phyloP scores from a whole-genome alignment of 1,140 invertebrate genomes.

The Thalassaphorura encarpata region DNA sequence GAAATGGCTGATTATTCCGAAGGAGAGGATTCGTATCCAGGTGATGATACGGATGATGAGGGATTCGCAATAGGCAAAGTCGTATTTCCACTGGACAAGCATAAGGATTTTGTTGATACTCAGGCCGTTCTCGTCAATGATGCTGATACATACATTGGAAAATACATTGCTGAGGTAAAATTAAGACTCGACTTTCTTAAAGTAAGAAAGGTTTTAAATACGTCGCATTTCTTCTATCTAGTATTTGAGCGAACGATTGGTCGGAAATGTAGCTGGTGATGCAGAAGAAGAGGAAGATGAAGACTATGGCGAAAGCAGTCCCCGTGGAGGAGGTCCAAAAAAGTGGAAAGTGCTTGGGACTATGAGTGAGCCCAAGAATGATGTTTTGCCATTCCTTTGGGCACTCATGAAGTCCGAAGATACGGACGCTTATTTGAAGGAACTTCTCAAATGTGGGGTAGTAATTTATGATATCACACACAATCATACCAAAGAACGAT shows the following conservation, averaged over 20 bases:
- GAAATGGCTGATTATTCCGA: background rate
- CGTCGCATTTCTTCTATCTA: background rate
- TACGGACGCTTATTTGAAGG: slow-evolving; percentile 19
- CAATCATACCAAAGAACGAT: slow-evolving; percentile 28
- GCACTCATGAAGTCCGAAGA: slow-evolving; percentile 21
- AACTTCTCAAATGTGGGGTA: slow-evolving; percentile 33
- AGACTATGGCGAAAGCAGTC: background rate
- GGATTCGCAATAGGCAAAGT: slow-evolving; percentile 23
- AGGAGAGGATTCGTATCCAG: background rate
- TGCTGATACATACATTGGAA: slow-evolving; percentile 24
- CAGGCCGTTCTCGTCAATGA: slow-evolving; percentile 22
- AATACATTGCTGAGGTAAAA: slow-evolving; percentile 18
- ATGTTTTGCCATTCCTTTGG: slow-evolving; percentile 21
- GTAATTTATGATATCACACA: slow-evolving; percentile 39
- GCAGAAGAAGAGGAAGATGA: slow-evolving; percentile 12
- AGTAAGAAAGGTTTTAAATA: background rate
- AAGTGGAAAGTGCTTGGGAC: slow-evolving; percentile 17
- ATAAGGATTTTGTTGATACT: slow-evolving; percentile 21
- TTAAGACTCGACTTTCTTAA: background rate
- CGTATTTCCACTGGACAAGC: slow-evolving; percentile 16
- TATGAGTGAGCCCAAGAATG: slow-evolving; percentile 3
- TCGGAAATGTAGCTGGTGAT: background rate
- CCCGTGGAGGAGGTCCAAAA: background rate
- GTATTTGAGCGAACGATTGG: slow-evolving; percentile 8
- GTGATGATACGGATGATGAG: background rate